phyloP scores from a whole-genome alignment of 2,113 vertebrate genomes.

The Callorhinus ursinus region DNA sequence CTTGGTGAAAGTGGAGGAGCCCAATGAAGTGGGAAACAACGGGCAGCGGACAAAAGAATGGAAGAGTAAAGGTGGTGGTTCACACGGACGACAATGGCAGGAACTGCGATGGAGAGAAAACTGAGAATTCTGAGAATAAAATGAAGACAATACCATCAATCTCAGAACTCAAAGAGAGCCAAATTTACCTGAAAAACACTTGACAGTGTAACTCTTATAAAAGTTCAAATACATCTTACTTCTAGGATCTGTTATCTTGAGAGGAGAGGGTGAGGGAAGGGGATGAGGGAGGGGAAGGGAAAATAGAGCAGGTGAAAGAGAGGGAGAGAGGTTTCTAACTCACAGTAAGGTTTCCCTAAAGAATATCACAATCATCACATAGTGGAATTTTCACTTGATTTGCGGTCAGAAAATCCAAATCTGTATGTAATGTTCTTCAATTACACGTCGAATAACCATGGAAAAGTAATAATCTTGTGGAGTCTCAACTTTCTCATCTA shows the following conservation, averaged over 20 bases:
- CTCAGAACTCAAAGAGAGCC: not conserved
- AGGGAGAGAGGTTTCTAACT: not conserved
- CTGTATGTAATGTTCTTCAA: not conserved
- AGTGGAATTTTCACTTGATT: conserved; percentile 3
- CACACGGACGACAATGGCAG: no score
- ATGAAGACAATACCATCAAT: not conserved
- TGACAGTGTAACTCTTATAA: not conserved
- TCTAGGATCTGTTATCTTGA: not conserved
- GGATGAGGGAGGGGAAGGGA: not conserved
- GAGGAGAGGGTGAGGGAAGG: not conserved
- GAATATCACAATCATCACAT: not conserved
- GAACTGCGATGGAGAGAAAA: not conserved
- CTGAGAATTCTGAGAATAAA: not conserved
- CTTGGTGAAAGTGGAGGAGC: not conserved
- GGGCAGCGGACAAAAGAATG: not conserved
- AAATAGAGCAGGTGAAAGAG: not conserved
- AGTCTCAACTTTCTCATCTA: conserved; percentile 13
- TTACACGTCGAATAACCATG: not conserved
- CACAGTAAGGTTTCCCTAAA: conserved; percentile 10
- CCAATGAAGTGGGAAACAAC: not conserved
- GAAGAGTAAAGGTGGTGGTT: not conserved
- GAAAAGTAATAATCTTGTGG: not conserved
- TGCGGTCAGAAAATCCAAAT: conserved; percentile 28
- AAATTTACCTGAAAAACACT: not conserved
- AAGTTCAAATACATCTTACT: not conserved